Conservation (phyloP, 2,797 vertebrate genomes). For the Sebastiscus albofasciatus region DNA sequence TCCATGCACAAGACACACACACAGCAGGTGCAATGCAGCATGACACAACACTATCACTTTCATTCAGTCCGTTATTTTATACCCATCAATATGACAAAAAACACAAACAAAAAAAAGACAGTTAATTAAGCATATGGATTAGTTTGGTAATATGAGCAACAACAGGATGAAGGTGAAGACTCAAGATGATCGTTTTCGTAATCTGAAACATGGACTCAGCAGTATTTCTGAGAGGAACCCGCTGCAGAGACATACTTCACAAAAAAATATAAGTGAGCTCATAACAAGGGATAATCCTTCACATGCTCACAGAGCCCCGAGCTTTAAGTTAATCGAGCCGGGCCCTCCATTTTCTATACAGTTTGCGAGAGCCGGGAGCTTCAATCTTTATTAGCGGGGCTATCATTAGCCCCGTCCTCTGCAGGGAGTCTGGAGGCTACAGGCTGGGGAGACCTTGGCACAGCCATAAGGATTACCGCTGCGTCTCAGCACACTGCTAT, state of each 20-base stretch:
- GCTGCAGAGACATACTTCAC: slow-evolving; percentile 40
- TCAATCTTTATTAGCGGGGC: slow-evolving; percentile 71
- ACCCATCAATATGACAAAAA: slow-evolving; percentile 1
- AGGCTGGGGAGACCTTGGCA: slow-evolving; percentile 60
- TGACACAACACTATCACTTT: slow-evolving; percentile 30
- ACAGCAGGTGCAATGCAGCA: slow-evolving; percentile 56
- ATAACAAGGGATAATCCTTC: slow-evolving; percentile 71
- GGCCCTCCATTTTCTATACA: slow-evolving; percentile 60
- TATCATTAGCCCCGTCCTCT: slow-evolving; percentile 68
- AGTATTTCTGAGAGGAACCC: slow-evolving; percentile 17
- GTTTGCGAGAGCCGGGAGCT: slow-evolving; percentile 47
- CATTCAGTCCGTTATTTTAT: slow-evolving; percentile 21
- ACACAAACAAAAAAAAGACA: slow-evolving; percentile 1
- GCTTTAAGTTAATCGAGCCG: slow-evolving; percentile 70
- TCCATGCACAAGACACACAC: slow-evolving; percentile 61
- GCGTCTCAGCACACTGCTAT: slow-evolving; percentile 30
- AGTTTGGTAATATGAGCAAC: slow-evolving; percentile 41
- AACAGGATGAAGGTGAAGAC: slow-evolving; percentile 49
- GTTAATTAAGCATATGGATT: slow-evolving; percentile 50
- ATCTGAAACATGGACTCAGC: slow-evolving; percentile 28
- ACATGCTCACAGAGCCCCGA: slow-evolving; percentile 54
- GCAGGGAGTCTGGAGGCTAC: slow-evolving; percentile 67
- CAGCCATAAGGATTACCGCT: slow-evolving; percentile 67
- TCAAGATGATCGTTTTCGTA: slow-evolving; percentile 23
- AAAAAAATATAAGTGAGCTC: slow-evolving; percentile 53